These are phyloP conservation scores for Coregonus ussuriensis DNA, from an alignment of 2,797 vertebrate species.

Conservation along the genomic window DNA sequence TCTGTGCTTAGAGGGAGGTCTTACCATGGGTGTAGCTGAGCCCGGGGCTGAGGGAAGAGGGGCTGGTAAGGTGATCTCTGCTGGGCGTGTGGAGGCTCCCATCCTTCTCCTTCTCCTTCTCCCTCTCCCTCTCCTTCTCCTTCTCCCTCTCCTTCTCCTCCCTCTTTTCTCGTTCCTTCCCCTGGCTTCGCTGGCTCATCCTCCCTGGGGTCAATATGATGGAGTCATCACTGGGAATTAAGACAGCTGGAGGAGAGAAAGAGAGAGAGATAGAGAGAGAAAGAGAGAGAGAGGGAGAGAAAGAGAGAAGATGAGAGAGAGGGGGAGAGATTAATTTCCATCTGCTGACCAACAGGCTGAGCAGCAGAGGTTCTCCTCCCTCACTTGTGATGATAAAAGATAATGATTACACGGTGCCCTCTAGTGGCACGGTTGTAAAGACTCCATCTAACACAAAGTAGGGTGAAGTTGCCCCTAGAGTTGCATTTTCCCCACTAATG, in stretches of 20 bases:
- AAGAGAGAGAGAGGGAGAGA: slow-evolving; percentile 1
- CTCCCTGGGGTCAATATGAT: slow-evolving; percentile 85
- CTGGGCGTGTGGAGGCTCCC: slow-evolving; percentile 81
- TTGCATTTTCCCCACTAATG: background rate
- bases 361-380: background rate
- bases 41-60: slow-evolving; percentile 85
- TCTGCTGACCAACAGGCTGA: background rate
- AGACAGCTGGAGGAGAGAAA: slow-evolving; percentile 65
- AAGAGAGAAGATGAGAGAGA: slow-evolving; percentile 5
- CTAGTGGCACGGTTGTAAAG: background rate
- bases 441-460: background rate
- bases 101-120: slow-evolving; percentile 79
- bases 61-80: slow-evolving; percentile 81
- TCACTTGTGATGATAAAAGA: background rate
- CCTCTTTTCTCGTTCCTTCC: slow-evolving; percentile 71
- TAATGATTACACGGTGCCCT: background rate
- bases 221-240: slow-evolving; percentile 84
- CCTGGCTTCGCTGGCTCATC: slow-evolving; percentile 91
- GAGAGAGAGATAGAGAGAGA: background rate
- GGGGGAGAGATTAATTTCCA: slow-evolving; percentile 7
- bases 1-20: slow-evolving; percentile 28
- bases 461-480: background rate
- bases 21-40: slow-evolving; percentile 87
- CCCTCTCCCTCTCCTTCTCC: slow-evolving; percentile 78
- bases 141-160: slow-evolving; percentile 53